Base-by-base conservation (phyloP, 2,113 vertebrate species). In the Rissa tridactyla region DNA sequence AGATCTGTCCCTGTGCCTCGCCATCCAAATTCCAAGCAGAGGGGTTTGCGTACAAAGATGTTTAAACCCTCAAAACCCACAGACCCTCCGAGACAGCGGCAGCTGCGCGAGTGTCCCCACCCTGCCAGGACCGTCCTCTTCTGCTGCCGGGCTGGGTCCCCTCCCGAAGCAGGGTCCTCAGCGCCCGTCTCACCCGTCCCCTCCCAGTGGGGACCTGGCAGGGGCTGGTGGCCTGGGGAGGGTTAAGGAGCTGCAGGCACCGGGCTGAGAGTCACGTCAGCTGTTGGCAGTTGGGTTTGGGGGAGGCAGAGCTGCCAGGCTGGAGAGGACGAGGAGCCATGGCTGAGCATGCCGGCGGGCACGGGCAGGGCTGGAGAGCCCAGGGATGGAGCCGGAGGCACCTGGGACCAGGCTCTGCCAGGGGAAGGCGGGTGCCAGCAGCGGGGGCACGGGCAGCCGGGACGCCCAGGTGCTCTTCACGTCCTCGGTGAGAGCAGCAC, bases 401-500 rank as follows among this genome's bases (percentile, higher is more conserved):
- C 16, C 13, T 22, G 10, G 17, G 29, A 18, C 27, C 27, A 15
- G 30, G 52, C 6, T 15, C 38, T 60, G 44, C 51, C 49, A 34
- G 55, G 54, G 71, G 12, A 30, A 65, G n/a, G 49, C 1, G 5
- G 38, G 46, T 61, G 36, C 66, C 42, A 30, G 58, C 76, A 71
- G 18, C 1, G 1, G 6, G 40, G 34, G 18, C 40, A 25, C 5
- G 1, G 27, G 47, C 65, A 46, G 57, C 47, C n/a, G 2, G 78
- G 61, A 29, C 0, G 1, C 34, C 38, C 1, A 15, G 46, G 29
- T 47, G 69, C 29, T 68, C 8, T 40, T 62, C 32, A 4, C 2
- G 0, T 5, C 69, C 32, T 26, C 1, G 6, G 6, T 23, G 64
- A 6, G 16, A 23, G 34, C 1, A 2, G 65, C 46, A 44, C 5